Conservation (phyloP, 1,140 invertebrate genomes). For the Drosophila ironensis region DNA sequence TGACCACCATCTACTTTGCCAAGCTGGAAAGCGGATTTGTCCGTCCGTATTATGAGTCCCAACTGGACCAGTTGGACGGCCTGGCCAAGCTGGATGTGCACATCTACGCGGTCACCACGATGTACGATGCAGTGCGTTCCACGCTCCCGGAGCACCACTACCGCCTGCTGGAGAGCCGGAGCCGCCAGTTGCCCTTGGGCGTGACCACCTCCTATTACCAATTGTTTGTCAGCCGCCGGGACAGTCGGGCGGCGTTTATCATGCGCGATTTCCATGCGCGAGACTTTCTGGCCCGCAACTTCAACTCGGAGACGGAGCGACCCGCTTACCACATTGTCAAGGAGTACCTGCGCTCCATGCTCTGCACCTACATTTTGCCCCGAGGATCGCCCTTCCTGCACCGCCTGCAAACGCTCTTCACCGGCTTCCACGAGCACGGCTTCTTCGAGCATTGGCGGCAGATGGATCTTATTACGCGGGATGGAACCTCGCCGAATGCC, state of each 20-base stretch:
- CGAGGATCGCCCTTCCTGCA: slow-evolving; percentile 66
- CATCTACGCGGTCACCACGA: slow-evolving; percentile 50
- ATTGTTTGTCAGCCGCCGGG: slow-evolving; percentile 10
- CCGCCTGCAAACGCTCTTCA: slow-evolving; percentile 58
- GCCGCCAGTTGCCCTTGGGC: slow-evolving; percentile 10
- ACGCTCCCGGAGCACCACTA: slow-evolving; percentile 43
- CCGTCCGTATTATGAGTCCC: slow-evolving; percentile 54
- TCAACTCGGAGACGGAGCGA: slow-evolving; percentile 42
- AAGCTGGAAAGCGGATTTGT: slow-evolving; percentile 75
- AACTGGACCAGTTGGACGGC: slow-evolving; percentile 53
- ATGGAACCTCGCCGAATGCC: slow-evolving; percentile 24
- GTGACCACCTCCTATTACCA: slow-evolving; percentile 33
- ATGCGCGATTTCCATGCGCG: slow-evolving; percentile 60
- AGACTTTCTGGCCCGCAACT: slow-evolving; percentile 61
- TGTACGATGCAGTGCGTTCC: slow-evolving; percentile 47
- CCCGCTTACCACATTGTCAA: slow-evolving; percentile 71
- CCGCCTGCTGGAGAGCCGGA: slow-evolving; percentile 16
- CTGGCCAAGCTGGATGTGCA: slow-evolving; percentile 24
- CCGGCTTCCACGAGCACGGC: slow-evolving; percentile 58
- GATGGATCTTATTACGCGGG: slow-evolving; percentile 36
- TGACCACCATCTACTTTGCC: slow-evolving; percentile 73
- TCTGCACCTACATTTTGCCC: slow-evolving; percentile 62
- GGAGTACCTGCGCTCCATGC: slow-evolving; percentile 65
- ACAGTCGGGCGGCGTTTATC: slow-evolving; percentile 45
- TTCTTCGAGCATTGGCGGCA: slow-evolving; percentile 62